Percentiles rank a stretch among this genome's conserved stretches.
phyloP scores from a whole-genome alignment of 2,113 vertebrate species.

The Stigmatopora nigra region DNA sequence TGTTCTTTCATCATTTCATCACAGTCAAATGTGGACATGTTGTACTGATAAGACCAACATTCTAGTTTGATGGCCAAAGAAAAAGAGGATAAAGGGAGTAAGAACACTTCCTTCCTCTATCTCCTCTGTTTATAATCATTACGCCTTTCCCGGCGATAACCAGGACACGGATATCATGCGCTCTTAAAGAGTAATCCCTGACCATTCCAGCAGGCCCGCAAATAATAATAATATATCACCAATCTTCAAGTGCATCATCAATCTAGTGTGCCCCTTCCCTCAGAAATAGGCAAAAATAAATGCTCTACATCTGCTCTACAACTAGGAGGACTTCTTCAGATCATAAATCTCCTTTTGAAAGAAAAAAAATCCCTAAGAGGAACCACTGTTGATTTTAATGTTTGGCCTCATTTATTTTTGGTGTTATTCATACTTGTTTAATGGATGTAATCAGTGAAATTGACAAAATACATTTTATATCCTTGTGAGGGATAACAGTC shows the following conservation, averaged over 20 bases:
- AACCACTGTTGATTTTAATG: conserved; percentile 25
- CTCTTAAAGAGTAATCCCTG: conserved; percentile 21
- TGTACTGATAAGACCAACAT: conserved; percentile 59
- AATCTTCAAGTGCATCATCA: conserved; percentile 8
- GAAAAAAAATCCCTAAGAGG: conserved; percentile 20
- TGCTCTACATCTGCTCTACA: conserved; percentile 33
- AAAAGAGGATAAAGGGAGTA: conserved; percentile 29
- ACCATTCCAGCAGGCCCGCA: conserved; percentile 14
- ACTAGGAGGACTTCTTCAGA: conserved; percentile 22
- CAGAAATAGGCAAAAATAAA: conserved; percentile 28
- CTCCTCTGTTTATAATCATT: conserved; percentile 22
- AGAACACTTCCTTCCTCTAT: conserved; percentile 24
- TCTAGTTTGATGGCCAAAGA: conserved; percentile 23
- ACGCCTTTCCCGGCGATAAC: conserved; percentile 10
- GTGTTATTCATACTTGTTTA: neutral
- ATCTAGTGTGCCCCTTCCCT: conserved; percentile 11
- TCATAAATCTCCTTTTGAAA: conserved; percentile 47
- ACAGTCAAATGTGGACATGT: conserved; percentile 49
- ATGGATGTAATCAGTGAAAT: conserved; percentile 5
- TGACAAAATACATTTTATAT: conserved; percentile 1
- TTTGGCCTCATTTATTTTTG: conserved; percentile 5
- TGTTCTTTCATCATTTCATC: conserved; percentile 51
- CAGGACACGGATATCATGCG: conserved; percentile 11
- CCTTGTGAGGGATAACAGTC: neutral
- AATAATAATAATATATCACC: conserved; percentile 2